Conservation (phyloP, 2,113 vertebrate species). For the Zapus hudsonius region DNA sequence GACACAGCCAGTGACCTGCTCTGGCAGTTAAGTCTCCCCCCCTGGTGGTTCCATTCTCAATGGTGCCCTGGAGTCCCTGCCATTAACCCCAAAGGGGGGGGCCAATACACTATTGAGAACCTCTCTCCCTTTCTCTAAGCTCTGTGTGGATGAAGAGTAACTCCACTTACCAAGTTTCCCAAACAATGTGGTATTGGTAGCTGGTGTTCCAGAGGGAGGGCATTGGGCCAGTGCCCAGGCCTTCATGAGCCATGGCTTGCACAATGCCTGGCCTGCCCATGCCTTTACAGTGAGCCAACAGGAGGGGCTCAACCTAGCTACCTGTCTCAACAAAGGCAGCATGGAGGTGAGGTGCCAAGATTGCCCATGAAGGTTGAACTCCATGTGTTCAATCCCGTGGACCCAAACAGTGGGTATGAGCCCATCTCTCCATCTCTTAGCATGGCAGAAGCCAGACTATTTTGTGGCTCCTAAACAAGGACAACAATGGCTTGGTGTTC, state of each 20-base stretch:
- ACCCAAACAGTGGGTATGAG: neutral
- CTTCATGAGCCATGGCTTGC: neutral
- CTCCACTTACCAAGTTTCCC: neutral
- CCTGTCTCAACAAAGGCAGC: neutral
- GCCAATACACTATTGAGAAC: neutral
- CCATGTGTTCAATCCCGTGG: neutral
- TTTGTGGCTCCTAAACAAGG: neutral
- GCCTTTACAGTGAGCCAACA: neutral
- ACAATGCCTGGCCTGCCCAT: neutral
- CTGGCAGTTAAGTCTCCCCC: accelerated
- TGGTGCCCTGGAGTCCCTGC: neutral
- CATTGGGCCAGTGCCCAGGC: neutral
- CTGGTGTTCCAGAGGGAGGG: neutral
- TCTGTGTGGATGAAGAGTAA: neutral
- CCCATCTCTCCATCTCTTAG: neutral
- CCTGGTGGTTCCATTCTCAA: too few relatives aligned
- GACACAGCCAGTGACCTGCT: neutral
- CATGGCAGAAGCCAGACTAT: neutral
- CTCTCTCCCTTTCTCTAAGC: neutral
- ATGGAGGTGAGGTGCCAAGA: neutral
- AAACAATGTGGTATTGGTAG: neutral
- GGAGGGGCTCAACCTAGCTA: neutral
- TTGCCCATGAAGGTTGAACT: neutral
- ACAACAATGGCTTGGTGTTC: neutral
- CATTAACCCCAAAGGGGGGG: neutral